Evolutionary conservation across 2,113 vertebrate species (phyloP).

Genomic region (Eira barbara): DNA sequence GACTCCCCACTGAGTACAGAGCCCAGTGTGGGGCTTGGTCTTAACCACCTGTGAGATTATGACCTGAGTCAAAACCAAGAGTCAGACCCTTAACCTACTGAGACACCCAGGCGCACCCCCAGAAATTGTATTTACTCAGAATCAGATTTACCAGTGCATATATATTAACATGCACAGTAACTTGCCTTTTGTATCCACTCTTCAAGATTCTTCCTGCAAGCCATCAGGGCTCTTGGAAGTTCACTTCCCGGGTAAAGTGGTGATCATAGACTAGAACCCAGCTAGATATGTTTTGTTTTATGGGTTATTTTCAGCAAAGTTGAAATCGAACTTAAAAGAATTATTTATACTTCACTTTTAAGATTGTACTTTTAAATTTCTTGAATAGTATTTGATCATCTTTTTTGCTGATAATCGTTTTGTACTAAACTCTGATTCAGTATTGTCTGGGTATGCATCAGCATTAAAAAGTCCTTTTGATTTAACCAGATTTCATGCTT

Average conservation of each 20-base stretch:
- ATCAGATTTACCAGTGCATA: neutral
- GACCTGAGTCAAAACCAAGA: neutral
- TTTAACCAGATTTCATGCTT: neutral
- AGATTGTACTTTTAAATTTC: neutral
- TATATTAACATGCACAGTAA: neutral
- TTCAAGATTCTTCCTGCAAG: neutral
- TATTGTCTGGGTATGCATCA: neutral
- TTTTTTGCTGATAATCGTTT: neutral
- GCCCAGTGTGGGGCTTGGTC: neutral
- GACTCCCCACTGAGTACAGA: neutral
- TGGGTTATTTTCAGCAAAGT: neutral
- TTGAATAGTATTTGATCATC: neutral
- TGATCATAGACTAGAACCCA: neutral
- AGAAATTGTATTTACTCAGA: neutral
- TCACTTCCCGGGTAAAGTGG: neutral
- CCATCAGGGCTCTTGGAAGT: neutral
- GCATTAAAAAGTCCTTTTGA: neutral
- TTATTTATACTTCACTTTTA: neutral
- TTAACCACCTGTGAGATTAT: neutral
- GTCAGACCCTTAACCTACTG: neutral
- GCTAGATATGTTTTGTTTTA: neutral
- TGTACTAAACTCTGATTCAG: neutral
- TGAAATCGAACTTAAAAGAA: neutral
- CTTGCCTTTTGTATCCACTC: neutral
- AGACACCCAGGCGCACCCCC: neutral